Evolutionary conservation across 2,888 invertebrate species (phyloP).

Genomic region (Ectropis crepuscularia): DNA sequence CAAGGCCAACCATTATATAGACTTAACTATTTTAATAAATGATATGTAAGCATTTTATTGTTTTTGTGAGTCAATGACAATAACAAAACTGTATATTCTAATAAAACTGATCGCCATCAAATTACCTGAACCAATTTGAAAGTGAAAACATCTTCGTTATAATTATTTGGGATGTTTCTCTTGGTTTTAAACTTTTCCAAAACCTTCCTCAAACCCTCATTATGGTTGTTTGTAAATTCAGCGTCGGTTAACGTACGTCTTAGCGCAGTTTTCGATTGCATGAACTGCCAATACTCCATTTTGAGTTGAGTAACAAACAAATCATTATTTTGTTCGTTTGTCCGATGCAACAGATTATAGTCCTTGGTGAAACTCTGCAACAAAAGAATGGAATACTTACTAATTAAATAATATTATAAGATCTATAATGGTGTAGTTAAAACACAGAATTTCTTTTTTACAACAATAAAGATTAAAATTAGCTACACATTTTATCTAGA

Average conservation of each 20-base stretch:
- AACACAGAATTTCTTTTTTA: no score
- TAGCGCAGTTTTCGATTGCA: slow-evolving; percentile 3
- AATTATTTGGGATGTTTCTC: slow-evolving; percentile 10
- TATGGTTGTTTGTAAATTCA: slow-evolving; percentile 14
- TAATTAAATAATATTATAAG: not conserved
- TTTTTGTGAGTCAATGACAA: no score
- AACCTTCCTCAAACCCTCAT: not conserved
- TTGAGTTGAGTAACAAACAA: slow-evolving; percentile 12
- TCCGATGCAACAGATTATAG: slow-evolving; percentile 11
- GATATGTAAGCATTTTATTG: no score
- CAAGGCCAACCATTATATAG: no score
- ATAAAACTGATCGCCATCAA: not conserved
- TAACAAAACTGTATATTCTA: not conserved
- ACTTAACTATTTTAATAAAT: no score
- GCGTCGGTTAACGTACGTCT: not conserved
- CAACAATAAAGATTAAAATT: no score
- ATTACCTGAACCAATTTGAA: slow-evolving; percentile 5
- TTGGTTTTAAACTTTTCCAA: slow-evolving; percentile 11
- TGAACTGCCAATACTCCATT: slow-evolving; percentile 20
- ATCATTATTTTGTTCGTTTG: slow-evolving; percentile 35
- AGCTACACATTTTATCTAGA: no score
- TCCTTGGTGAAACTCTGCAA: slow-evolving; percentile 30
- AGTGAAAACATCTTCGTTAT: slow-evolving; percentile 19
- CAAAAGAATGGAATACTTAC: no score
- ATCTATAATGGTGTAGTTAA: not conserved